Conservation (phyloP, 2,113 vertebrate species). For the Lophotis ruficrista region DNA sequence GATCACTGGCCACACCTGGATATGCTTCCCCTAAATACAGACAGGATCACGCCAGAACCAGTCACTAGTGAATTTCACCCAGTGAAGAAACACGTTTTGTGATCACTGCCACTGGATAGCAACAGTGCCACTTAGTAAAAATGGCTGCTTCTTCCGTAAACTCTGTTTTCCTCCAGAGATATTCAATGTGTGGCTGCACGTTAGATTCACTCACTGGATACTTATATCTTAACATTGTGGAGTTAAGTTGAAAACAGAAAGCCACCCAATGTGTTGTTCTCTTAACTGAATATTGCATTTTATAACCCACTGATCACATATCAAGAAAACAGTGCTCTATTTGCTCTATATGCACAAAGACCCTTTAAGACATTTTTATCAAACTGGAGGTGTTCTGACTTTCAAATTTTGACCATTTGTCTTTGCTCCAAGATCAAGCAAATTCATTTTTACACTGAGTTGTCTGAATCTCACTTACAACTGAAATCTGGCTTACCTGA, state of each 20-base stretch:
- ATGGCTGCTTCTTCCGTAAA: not conserved
- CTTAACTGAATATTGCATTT: not conserved
- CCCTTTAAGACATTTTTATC: not conserved
- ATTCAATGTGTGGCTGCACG: not conserved
- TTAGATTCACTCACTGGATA: not conserved
- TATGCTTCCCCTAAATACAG: not conserved
- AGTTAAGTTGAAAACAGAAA: not conserved
- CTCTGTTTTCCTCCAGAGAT: not conserved
- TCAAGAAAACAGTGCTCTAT: not conserved
- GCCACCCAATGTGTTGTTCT: not conserved
- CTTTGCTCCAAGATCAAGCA: not conserved
- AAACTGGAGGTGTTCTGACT: not conserved
- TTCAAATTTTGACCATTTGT: not conserved
- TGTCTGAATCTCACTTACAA: not conserved
- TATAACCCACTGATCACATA: not conserved
- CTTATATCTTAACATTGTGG: not conserved
- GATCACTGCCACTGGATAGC: not conserved
- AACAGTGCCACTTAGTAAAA: not conserved
- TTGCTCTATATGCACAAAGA: not conserved
- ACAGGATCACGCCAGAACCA: not conserved
- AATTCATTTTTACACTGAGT: not conserved
- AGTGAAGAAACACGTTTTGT: not conserved
- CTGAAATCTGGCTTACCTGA: constrained; percentile 81
- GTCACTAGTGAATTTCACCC: not conserved
- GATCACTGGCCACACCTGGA: not conserved